These are phyloP conservation scores for Plecotus auritus DNA, from an alignment of 2,113 vertebrate genomes.

Conservation along the genomic window DNA sequence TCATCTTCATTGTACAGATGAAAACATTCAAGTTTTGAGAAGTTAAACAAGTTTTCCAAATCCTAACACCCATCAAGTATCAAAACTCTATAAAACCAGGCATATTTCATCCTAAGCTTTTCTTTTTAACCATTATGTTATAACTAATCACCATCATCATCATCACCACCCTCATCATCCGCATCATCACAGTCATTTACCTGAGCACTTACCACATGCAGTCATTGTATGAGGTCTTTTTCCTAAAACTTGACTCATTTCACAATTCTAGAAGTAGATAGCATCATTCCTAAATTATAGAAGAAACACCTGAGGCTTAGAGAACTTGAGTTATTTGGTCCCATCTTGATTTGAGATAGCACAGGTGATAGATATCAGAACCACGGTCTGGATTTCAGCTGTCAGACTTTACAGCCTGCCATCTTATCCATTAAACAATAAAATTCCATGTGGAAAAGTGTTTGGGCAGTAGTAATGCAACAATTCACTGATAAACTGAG, in stretches of 20 bases:
- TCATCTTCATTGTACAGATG: slow-evolving; percentile 24
- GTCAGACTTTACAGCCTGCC: neutral
- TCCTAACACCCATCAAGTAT: neutral
- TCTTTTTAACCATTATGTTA: neutral
- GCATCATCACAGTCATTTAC: neutral
- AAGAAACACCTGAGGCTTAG: neutral
- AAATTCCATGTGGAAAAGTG: neutral
- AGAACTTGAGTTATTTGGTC: neutral
- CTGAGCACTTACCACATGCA: neutral
- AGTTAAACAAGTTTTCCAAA: neutral
- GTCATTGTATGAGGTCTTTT: neutral
- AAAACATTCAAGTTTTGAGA: slow-evolving; percentile 19
- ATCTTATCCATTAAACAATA: neutral
- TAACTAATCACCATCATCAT: neutral
- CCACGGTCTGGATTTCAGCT: neutral
- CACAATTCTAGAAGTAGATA: neutral
- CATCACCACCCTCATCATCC: rapidly evolving
- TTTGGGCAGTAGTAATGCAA: neutral
- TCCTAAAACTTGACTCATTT: neutral
- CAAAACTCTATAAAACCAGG: neutral
- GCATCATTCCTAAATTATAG: neutral
- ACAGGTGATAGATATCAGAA: neutral
- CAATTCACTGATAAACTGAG: neutral
- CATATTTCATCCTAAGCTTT: neutral
- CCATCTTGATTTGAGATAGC: neutral